Evolutionary conservation across 2,797 vertebrate genomes (phyloP), one percentile per base, ranked within the genome.

Genomic region (Spinibarbus caldwelli): DNA sequence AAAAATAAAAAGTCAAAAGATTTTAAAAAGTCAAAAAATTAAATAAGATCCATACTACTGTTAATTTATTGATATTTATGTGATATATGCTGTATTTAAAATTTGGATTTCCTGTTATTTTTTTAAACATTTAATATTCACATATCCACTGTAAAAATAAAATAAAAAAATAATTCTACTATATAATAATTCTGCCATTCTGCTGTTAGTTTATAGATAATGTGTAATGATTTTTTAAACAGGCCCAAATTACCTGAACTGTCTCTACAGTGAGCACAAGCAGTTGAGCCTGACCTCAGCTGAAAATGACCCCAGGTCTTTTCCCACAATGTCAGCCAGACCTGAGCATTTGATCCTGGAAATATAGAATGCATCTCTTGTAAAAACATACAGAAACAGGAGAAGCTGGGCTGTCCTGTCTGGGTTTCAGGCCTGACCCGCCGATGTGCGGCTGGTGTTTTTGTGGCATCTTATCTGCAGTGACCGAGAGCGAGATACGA

Each of bases 401-500:
- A 80, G 64, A 68, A 38, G 64, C 31, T 26, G 7, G 21, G 45
- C 45, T 49, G 78, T 49, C 21, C 29, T 15, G 45, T 23, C 45
- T 15, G 64, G 2, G 23, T 29, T 19, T 80, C 45, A 67, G 77
- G 0, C 59, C 17, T 2, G 45, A 36, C 23, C 34, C 23, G 8
- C 1, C 34, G n/a, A n/a, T 34, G 78, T 38, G 21, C 49, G 31
- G 12, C 62, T 47, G 38, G 41, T 14, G 38, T 79, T 31, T 64
- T 64, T 2, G 8, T 49, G 21, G 29, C 31, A 41, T 52, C 66
- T 70, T 41, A 70, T 80, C 64, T 80, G 59, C 29, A 34, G 62
- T 41, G 38, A 52, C 19, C 6, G 52, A 54, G 66, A 68, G 49
- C 52, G 54, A 77, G 45, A 86, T 72, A 43, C 17, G n/a, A 72